Base-by-base conservation (phyloP, 2,113 vertebrate genomes). In the Coreoperca whiteheadi region DNA sequence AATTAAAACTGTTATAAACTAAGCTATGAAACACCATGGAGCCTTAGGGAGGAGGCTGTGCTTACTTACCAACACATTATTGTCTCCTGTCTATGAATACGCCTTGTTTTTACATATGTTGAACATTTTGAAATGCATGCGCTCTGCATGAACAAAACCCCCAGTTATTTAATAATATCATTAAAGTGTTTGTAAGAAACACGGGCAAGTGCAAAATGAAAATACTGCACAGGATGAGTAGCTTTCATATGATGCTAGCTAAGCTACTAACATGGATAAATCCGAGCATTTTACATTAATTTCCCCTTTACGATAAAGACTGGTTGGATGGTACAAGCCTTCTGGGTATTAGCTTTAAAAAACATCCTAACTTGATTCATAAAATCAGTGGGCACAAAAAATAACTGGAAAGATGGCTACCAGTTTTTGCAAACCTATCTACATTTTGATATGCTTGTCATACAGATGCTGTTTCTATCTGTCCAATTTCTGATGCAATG, bases 1-100 rank as follows among this genome's bases (percentile, higher is more conserved):
- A 78, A 88, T 86, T 83, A 88, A 79, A 73, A 30, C 12, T 10
- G 28, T 59, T 51, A 28, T 7, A 7, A 4, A 18, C 54, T 61
- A 56, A 75, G 60, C 74, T 20, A 2, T 37, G 15, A 76, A 85
- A 60, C 70, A 21, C 39, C 30, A 0, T 6, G 37, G 74, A 69
- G 69, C 54, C 65, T 50, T 20, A n/a, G 20, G 28, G 50, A 51
- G 41, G 23, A 77, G 14, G 11, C 30, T 16, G 39, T 7, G 20
- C 23, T 43, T 21, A 39, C 23, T 43, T 21, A 39, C 3, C 34
- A 20, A 53, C 46, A 57, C 51, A 6, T 39, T 64, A 51, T 20
- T 25, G 2, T 16, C 21, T 69, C 9, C 30, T 46, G 21, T 46
- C 34, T 32, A 4, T 32, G 18, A 56, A 43, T 43, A 25, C 3